Conservation (phyloP, 2,888 invertebrate species). For the Phengaris alcon region DNA sequence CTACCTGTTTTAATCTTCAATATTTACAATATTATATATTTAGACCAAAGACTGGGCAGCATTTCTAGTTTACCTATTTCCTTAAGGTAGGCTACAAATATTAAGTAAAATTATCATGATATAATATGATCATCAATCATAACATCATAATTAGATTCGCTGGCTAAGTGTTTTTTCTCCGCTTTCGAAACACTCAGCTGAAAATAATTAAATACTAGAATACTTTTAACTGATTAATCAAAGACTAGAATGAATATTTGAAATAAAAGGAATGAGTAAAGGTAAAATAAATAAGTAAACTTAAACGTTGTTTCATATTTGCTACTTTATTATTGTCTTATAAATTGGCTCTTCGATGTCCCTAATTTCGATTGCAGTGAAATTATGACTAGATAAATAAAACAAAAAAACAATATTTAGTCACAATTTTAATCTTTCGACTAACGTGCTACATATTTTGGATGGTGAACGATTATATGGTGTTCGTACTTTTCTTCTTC, state of each 20-base stretch:
- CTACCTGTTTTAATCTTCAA: background rate
- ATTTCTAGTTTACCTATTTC: too few species aligned
- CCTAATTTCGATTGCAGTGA: background rate
- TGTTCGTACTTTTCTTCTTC: conserved; percentile 35
- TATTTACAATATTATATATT: background rate
- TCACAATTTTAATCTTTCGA: conserved; percentile 25
- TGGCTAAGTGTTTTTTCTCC: too few species aligned
- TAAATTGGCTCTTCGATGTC: too few species aligned
- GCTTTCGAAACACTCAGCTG: too few species aligned
- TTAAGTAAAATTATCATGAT: too few species aligned
- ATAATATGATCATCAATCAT: too few species aligned
- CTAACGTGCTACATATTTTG: conserved; percentile 30
- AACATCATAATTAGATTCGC: too few species aligned
- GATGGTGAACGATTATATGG: conserved; percentile 37
- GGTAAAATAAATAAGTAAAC: background rate
- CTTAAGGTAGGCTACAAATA: too few species aligned
- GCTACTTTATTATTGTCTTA: background rate
- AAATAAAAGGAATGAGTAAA: background rate
- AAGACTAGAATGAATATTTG: too few species aligned
- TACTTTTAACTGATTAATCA: too few species aligned
- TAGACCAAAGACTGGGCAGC: too few species aligned
- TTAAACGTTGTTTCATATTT: background rate
- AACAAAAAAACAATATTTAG: background rate
- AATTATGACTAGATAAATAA: conserved; percentile 31
- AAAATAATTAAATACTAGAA: too few species aligned